Conservation (phyloP, 2,797 vertebrate genomes). For the Danio albolineatus region DNA sequence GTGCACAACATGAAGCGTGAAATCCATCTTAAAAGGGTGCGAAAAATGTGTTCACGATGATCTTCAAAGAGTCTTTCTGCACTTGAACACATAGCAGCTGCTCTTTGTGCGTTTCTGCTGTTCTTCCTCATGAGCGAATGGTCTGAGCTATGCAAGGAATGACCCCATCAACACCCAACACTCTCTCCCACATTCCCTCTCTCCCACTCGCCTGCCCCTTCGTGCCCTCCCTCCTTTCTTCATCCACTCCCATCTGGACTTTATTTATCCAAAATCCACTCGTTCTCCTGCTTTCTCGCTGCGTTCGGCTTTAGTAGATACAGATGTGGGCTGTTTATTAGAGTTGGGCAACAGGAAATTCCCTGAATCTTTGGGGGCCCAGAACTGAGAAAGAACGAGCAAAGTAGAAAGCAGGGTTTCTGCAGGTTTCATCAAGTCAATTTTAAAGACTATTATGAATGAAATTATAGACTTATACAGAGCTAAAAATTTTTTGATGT, state of each 20-base stretch:
- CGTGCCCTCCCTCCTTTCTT: conserved; percentile 34
- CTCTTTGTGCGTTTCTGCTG: background rate
- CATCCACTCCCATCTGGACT: conserved; percentile 51
- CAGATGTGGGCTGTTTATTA: conserved; percentile 87
- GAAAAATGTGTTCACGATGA: background rate
- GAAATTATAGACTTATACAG: too few relatives aligned
- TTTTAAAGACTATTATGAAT: too few relatives aligned
- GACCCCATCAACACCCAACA: conserved; percentile 49
- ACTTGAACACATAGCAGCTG: background rate
- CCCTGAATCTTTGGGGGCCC: conserved; percentile 79
- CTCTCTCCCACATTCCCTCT: conserved; percentile 60
- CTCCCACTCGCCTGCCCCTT: conserved; percentile 44
- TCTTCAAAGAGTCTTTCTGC: background rate
- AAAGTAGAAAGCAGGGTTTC: background rate
- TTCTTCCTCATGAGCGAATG: conserved; percentile 21
- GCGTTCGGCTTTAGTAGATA: conserved; percentile 76
- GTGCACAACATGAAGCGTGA: too few relatives aligned
- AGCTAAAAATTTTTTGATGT: too few relatives aligned
- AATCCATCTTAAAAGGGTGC: background rate
- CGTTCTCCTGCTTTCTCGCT: conserved; percentile 15
- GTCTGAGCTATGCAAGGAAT: conserved; percentile 50
- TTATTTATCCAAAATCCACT: conserved; percentile 28
- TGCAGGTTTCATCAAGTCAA: too few relatives aligned
- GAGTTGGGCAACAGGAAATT: conserved; percentile 88
- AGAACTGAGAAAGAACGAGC: conserved; percentile 37